Evolutionary conservation across 2,797 vertebrate genomes (phyloP).

Genomic region (Sebastes vulpes): DNA sequence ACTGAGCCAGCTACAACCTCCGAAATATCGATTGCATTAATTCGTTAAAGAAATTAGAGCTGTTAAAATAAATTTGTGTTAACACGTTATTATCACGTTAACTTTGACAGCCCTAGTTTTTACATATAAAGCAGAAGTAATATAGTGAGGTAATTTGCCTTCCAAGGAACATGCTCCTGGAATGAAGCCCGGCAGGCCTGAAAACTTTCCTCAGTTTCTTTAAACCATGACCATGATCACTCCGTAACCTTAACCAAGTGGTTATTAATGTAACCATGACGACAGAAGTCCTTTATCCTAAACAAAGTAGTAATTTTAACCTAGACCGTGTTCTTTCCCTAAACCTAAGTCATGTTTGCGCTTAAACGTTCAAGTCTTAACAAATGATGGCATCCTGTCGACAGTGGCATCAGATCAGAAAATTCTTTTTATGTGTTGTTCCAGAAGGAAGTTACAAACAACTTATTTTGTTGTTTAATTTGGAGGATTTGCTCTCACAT

Average conservation of each 20-base stretch:
- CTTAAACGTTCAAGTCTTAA: neutral
- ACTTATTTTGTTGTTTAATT: neutral
- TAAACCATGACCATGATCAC: neutral
- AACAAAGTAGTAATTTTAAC: neutral
- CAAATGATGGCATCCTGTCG: no score
- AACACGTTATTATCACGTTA: no score
- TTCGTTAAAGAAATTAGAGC: no score
- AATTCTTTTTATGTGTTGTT: neutral
- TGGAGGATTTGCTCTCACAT: neutral
- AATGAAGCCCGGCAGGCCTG: neutral
- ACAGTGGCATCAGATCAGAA: neutral
- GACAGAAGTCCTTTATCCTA: neutral
- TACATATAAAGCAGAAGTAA: no score
- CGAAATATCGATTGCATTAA: no score
- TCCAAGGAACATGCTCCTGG: neutral
- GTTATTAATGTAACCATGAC: neutral
- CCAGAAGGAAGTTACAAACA: neutral
- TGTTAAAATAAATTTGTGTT: no score
- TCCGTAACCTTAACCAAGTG: neutral
- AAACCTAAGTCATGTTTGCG: neutral
- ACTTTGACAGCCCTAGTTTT: no score
- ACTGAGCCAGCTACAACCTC: no score
- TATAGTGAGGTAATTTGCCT: neutral
- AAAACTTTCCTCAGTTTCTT: neutral
- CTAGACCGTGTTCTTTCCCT: neutral